These are phyloP conservation scores for Leptinotarsa juncta DNA, from an alignment of 2,888 invertebrate genomes.

Conservation along the genomic window DNA sequence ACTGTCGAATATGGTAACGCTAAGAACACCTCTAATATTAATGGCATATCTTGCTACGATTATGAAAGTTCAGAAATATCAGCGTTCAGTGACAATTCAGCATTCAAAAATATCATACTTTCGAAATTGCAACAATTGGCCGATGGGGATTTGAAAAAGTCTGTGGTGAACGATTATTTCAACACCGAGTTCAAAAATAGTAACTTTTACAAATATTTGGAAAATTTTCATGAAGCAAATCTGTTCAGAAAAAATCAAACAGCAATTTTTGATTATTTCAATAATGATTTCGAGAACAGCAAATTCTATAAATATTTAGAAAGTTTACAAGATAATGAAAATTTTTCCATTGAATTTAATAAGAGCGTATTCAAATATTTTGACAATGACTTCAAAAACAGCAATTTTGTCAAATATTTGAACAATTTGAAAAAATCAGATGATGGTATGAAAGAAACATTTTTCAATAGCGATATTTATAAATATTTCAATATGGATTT, in stretches of 20 bases:
- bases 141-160: background rate
- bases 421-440: constrained; percentile 20
- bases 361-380: constrained; percentile 29
- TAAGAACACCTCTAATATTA: constrained; percentile 24
- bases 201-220: constrained; percentile 34
- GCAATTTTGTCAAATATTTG: constrained; percentile 29
- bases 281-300: constrained; percentile 32
- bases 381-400: constrained; percentile 26
- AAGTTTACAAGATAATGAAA: constrained; percentile 19
- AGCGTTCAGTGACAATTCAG: background rate
- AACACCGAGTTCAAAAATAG: constrained; percentile 34
- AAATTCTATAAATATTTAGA: constrained; percentile 32
- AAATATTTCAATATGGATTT: constrained; percentile 32
- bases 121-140: constrained; percentile 24
- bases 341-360: constrained; percentile 22
- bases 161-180: constrained; percentile 30
- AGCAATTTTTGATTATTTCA: constrained; percentile 28
- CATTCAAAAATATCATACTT: constrained; percentile 6
- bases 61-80: background rate
- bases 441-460: background rate
- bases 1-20: constrained; percentile 2
- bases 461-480: constrained; percentile 26
- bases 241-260: constrained; percentile 19
- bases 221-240: constrained; percentile 25
- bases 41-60: constrained; percentile 32